Percentiles rank a stretch among this genome's conserved stretches.
Evolutionary conservation across 1,140 invertebrate genomes (phyloP).

Genomic region (Phthorimaea operculella): DNA sequence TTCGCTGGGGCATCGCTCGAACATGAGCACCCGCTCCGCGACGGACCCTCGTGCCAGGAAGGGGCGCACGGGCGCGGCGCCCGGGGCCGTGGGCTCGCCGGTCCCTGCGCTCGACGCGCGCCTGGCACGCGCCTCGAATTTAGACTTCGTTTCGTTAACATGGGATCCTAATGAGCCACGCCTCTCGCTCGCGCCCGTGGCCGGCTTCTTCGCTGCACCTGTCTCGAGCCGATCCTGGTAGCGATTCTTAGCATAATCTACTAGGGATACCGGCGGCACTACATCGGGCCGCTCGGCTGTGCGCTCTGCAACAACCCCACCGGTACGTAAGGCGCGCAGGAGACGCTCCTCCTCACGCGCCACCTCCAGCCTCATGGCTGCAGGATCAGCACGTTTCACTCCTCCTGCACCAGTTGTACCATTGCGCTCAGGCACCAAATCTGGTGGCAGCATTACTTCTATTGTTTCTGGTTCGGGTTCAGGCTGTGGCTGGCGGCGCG

Average conservation of each 20-base stretch:
- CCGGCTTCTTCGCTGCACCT: slow-evolving; percentile 60
- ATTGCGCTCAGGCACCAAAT: slow-evolving; percentile 52
- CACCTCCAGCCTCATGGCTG: slow-evolving; percentile 72
- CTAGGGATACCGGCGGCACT: slow-evolving; percentile 64
- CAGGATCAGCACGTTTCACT: slow-evolving; percentile 42
- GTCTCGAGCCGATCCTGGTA: slow-evolving; percentile 72
- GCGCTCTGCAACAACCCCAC: slow-evolving; percentile 73
- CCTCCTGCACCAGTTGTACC: slow-evolving; percentile 50
- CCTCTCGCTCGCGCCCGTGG: slow-evolving; percentile 47
- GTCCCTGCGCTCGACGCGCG: slow-evolving; percentile 56
- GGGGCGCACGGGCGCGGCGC: slow-evolving; percentile 73
- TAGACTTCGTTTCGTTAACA: slow-evolving; percentile 54
- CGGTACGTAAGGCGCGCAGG: slow-evolving; percentile 81
- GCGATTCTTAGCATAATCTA: slow-evolving; percentile 75
- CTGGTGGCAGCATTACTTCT: slow-evolving; percentile 45
- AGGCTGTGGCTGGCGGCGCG: slow-evolving; percentile 32
- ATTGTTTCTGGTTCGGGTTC: slow-evolving; percentile 41
- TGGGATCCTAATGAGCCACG: slow-evolving; percentile 56
- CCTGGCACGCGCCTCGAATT: slow-evolving; percentile 60
- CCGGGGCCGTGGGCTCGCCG: slow-evolving; percentile 52
- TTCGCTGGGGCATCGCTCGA: slow-evolving; percentile 90
- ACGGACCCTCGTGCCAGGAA: slow-evolving; percentile 91
- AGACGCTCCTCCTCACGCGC: slow-evolving; percentile 82
- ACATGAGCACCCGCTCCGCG: slow-evolving; percentile 90
- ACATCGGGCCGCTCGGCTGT: slow-evolving; percentile 53